Evolutionary conservation across 1,140 invertebrate genomes (phyloP).

Genomic region (Saxidomus purpurata): DNA sequence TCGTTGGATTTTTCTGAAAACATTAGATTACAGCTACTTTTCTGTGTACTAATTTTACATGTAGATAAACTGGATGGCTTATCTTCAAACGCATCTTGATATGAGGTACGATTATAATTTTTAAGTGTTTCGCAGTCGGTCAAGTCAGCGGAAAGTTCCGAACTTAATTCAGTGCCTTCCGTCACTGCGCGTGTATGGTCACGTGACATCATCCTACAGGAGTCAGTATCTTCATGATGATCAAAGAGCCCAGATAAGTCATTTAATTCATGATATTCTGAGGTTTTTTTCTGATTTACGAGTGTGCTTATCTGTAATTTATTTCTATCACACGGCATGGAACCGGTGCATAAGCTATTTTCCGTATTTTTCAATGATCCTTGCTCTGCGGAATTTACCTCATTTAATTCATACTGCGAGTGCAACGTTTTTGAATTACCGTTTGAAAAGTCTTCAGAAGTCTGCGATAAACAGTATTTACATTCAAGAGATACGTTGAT

Average conservation of each 20-base stretch:
- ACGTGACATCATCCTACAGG: conserved; percentile 11
- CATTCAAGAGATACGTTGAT: background rate
- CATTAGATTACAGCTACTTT: conserved; percentile 52
- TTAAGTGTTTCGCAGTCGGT: conserved; percentile 40
- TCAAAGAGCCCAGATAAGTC: conserved; percentile 36
- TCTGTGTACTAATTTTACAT: conserved; percentile 61
- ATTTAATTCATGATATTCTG: conserved; percentile 36
- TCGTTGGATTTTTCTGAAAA: conserved; percentile 37
- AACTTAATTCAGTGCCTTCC: background rate
- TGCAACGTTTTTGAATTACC: conserved; percentile 3
- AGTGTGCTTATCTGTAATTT: conserved; percentile 22
- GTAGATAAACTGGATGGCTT: conserved; percentile 33
- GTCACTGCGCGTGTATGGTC: conserved; percentile 2
- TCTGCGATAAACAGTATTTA: conserved; percentile 14
- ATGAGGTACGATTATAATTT: conserved; percentile 22
- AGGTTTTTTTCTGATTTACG: background rate
- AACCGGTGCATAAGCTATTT: conserved; percentile 29
- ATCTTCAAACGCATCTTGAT: conserved; percentile 42
- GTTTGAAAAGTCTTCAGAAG: conserved; percentile 5
- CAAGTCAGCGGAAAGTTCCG: conserved; percentile 2
- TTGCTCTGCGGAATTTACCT: background rate
- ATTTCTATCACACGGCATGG: conserved; percentile 19
- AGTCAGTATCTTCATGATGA: conserved; percentile 15
- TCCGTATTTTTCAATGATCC: conserved; percentile 19
- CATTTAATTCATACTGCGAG: background rate